A percentile compares a stretch with the other conserved stretches of the same genome.
Evolutionary conservation across 1,140 invertebrate genomes (phyloP).

Genomic region (Tetranychus cinnabarinus): DNA sequence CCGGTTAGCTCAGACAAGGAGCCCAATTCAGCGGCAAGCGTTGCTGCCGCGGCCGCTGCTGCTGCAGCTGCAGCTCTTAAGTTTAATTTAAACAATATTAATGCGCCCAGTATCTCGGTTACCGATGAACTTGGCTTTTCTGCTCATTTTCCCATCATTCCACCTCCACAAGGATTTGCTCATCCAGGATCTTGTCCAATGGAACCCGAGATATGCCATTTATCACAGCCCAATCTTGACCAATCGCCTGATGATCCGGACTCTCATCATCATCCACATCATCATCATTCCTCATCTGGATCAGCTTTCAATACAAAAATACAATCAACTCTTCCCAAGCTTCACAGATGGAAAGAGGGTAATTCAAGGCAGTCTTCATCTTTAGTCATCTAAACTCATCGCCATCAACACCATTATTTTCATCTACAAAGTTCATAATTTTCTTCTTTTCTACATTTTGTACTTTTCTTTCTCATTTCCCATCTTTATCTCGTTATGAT

Average conservation of each 20-base stretch:
- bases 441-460: background rate
- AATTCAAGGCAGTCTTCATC: background rate
- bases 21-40: background rate
- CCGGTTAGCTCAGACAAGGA: background rate
- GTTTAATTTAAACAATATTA: background rate
- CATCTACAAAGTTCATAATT: background rate
- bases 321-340: background rate
- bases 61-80: background rate
- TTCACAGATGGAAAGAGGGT: background rate
- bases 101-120: constrained; percentile 2
- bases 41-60: background rate
- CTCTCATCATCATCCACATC: background rate
- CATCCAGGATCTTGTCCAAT: background rate
- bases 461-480: background rate
- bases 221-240: background rate
- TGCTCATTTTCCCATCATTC: constrained; percentile 3
- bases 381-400: background rate
- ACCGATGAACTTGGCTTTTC: constrained; percentile 5
- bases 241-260: background rate
- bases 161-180: constrained; percentile 4
- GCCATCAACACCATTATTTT: background rate
- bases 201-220: background rate
- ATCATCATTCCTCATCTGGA: too few relatives aligned
- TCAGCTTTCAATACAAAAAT: too few relatives aligned
- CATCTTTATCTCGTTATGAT: background rate